These are phyloP conservation scores for Endotricha flammealis DNA, from an alignment of 2,888 invertebrate genomes.

Conservation along the genomic window DNA sequence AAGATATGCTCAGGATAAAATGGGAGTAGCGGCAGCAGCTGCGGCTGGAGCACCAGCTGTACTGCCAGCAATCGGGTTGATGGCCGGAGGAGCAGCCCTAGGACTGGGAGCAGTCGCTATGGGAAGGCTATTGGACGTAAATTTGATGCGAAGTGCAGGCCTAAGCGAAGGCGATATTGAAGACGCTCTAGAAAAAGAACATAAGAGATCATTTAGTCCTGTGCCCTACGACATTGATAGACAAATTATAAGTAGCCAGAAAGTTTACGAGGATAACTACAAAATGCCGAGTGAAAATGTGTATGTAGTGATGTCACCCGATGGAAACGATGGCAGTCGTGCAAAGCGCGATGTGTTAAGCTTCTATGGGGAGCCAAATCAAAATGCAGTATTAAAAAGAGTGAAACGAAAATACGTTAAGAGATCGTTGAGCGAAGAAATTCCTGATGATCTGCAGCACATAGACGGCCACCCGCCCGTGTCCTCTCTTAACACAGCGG, in stretches of 20 bases:
- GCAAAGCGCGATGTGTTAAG: conserved; percentile 51
- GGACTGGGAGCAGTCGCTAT: conserved; percentile 90
- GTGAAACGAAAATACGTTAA: conserved; percentile 49
- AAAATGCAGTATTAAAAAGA: conserved; percentile 34
- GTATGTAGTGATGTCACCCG: conserved; percentile 72
- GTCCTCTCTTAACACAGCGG: conserved; percentile 57
- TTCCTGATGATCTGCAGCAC: conserved; percentile 64
- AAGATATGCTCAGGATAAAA: conserved; percentile 79
- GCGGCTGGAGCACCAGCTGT: conserved; percentile 80
- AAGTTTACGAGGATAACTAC: conserved; percentile 68
- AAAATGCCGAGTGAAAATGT: conserved; percentile 76
- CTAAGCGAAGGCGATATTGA: conserved; percentile 53
- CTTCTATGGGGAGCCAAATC: conserved; percentile 40
- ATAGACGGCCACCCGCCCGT: conserved; percentile 42
- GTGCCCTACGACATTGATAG: conserved; percentile 62
- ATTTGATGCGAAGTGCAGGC: conserved; percentile 77
- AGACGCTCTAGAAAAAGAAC: conserved; percentile 71
- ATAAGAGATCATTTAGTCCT: conserved; percentile 71
- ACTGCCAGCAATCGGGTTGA: conserved; percentile 85
- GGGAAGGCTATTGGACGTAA: conserved; percentile 83
- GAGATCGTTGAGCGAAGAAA: conserved; percentile 51
- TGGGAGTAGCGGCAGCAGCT: conserved; percentile 78
- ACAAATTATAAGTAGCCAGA: conserved; percentile 59
- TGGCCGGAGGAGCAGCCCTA: conserved; percentile 89
- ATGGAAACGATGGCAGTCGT: conserved; percentile 43